Evolutionary conservation across 2,797 vertebrate species (phyloP).

Genomic region (Hafferia zeledoni): DNA sequence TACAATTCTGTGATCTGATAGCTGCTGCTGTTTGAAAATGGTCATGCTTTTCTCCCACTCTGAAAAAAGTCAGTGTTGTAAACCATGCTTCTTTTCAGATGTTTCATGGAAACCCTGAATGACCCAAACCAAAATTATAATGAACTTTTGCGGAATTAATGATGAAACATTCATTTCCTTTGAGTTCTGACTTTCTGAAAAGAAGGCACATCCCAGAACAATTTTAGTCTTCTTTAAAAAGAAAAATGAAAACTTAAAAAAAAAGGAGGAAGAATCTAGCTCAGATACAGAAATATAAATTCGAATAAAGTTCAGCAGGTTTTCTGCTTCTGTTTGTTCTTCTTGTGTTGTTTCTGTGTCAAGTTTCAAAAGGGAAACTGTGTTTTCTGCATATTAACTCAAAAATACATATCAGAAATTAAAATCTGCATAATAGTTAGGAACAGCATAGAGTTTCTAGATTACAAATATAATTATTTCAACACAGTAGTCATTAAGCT

Average conservation of each 20-base stretch:
- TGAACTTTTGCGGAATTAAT: not conserved
- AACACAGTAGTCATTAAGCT: not conserved
- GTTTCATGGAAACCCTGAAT: not conserved
- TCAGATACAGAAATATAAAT: not conserved
- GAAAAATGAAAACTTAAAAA: not conserved
- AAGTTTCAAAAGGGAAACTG: not conserved
- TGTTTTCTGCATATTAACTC: not conserved
- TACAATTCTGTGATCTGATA: not conserved
- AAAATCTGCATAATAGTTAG: slow-evolving; percentile 36
- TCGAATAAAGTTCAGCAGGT: not conserved
- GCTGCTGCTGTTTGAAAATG: not conserved
- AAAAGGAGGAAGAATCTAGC: not conserved
- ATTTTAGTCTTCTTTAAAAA: not conserved
- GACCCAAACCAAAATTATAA: not conserved
- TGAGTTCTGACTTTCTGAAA: not conserved
- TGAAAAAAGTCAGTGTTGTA: not conserved
- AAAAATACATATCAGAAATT: slow-evolving; percentile 2
- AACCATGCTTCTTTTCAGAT: not conserved
- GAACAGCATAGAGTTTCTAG: not conserved
- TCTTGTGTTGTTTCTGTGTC: not conserved
- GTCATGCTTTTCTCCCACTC: not conserved
- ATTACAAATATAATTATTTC: slow-evolving; percentile 9
- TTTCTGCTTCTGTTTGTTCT: slow-evolving; percentile 31
- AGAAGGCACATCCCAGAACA: not conserved
- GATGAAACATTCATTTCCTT: not conserved